phyloP scores from a whole-genome alignment of 2,797 vertebrate genomes.

The Tapirus indicus region DNA sequence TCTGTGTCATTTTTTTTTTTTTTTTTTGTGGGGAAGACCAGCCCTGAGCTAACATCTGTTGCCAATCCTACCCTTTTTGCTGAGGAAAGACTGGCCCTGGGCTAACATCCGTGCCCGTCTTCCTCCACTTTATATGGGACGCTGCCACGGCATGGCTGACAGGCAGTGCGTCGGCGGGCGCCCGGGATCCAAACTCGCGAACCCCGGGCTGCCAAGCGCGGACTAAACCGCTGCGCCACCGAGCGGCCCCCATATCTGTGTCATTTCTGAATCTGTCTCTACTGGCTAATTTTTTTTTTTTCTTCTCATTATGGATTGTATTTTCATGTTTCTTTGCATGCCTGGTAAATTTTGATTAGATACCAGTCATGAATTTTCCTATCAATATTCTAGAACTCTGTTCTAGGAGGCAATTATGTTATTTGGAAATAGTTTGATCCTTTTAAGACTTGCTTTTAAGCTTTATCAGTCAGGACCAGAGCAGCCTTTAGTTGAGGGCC shows the following conservation, averaged over 20 bases:
- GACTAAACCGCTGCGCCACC: too few relatives aligned
- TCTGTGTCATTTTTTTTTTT: background rate
- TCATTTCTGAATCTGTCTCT: background rate
- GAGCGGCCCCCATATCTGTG: too few relatives aligned
- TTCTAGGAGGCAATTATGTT: background rate
- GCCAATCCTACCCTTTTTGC: too few relatives aligned
- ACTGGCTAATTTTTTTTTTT: background rate
- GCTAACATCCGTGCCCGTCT: too few relatives aligned
- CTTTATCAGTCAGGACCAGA: background rate
- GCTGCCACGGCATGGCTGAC: too few relatives aligned
- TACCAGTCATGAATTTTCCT: background rate
- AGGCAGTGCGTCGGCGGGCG: too few relatives aligned
- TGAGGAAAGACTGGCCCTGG: too few relatives aligned
- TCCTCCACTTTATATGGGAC: too few relatives aligned
- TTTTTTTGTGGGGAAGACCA: too few relatives aligned
- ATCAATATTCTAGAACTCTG: background rate
- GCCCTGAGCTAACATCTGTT: too few relatives aligned
- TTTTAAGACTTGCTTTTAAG: constrained; percentile 7
- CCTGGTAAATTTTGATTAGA: constrained; percentile 3
- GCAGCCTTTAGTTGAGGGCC: background rate
- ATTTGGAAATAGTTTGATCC: background rate
- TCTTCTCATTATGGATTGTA: background rate
- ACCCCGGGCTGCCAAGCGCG: too few relatives aligned
- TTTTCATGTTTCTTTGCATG: background rate
- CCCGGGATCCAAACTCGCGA: too few relatives aligned